phyloP scores from a whole-genome alignment of 2,888 invertebrate genomes.

The Hirtodrosophila duncani region DNA sequence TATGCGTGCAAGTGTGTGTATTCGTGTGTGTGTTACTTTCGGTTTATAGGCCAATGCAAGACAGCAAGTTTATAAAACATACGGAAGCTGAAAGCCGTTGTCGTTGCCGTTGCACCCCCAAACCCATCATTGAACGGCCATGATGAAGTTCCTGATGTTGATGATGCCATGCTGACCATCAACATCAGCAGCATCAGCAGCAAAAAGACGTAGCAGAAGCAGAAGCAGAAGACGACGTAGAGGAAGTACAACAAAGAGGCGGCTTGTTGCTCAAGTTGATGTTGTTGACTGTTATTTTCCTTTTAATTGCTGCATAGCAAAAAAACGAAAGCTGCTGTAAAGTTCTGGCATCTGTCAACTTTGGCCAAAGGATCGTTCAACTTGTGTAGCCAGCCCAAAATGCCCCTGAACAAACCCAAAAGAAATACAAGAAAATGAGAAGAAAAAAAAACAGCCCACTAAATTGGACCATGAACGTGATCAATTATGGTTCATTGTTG shows the following conservation, averaged over 20 bases:
- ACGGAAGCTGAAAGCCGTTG: conserved; percentile 50
- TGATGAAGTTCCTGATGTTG: conserved; percentile 28
- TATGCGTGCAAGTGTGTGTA: conserved; percentile 12
- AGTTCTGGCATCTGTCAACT: conserved; percentile 8
- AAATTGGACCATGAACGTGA: conserved; percentile 72
- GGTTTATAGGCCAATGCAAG: conserved; percentile 68
- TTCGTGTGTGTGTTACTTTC: conserved; percentile 56
- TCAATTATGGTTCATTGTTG: conserved; percentile 68
- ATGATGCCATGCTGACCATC: conserved; percentile 13
- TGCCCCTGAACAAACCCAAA: conserved; percentile 17
- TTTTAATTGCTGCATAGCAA: conserved; percentile 27
- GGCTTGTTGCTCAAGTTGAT: conserved; percentile 26
- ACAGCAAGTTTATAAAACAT: conserved; percentile 63
- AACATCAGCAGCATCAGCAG: too few relatives aligned
- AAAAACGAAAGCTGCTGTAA: neutral
- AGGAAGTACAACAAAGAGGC: conserved; percentile 11
- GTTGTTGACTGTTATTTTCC: neutral
- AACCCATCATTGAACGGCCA: conserved; percentile 10
- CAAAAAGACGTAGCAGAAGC: too few relatives aligned
- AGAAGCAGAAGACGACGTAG: too few relatives aligned
- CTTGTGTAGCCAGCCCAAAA: conserved; percentile 5
- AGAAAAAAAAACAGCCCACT: conserved; percentile 1
- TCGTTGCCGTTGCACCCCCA: neutral
- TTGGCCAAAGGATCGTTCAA: neutral
- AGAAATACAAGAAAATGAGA: conserved; percentile 1